phyloP scores from a whole-genome alignment of 2,797 vertebrate species.

The Sarcoramphus papa region DNA sequence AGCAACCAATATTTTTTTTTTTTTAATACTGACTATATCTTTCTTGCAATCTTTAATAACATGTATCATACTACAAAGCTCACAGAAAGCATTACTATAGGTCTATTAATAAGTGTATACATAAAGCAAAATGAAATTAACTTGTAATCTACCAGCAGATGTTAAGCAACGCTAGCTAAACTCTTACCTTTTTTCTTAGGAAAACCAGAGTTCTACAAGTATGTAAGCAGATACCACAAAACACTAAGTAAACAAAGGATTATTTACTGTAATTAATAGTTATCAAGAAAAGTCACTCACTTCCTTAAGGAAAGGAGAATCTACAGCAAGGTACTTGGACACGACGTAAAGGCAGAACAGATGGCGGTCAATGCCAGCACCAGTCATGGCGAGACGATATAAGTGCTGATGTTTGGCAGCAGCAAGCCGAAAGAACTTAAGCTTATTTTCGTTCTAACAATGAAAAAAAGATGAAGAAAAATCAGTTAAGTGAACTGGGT shows the following conservation, averaged over 20 bases:
- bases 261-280: background rate
- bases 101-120: background rate
- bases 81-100: background rate
- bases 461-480: background rate
- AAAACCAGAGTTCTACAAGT: background rate
- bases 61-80: background rate
- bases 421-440: constrained; percentile 79
- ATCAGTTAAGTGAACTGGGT: background rate
- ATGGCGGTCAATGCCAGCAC: constrained; percentile 92
- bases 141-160: background rate
- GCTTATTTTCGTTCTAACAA: constrained; percentile 79
- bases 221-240: background rate
- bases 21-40: background rate
- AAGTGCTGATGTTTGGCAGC: constrained; percentile 87
- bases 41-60: background rate
- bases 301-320: constrained; percentile 94
- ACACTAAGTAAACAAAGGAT: background rate
- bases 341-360: constrained; percentile 98
- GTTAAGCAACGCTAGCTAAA: background rate
- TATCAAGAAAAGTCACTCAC: constrained; percentile 57
- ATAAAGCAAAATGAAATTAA: background rate
- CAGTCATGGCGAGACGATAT: constrained; percentile 92
- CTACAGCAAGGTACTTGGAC: constrained; percentile 93
- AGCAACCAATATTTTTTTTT: background rate
- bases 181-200: background rate